A percentile compares a stretch with the other conserved stretches of the same genome.
Conservation (phyloP, 2,888 invertebrate species). For the Baccha elongata region DNA sequence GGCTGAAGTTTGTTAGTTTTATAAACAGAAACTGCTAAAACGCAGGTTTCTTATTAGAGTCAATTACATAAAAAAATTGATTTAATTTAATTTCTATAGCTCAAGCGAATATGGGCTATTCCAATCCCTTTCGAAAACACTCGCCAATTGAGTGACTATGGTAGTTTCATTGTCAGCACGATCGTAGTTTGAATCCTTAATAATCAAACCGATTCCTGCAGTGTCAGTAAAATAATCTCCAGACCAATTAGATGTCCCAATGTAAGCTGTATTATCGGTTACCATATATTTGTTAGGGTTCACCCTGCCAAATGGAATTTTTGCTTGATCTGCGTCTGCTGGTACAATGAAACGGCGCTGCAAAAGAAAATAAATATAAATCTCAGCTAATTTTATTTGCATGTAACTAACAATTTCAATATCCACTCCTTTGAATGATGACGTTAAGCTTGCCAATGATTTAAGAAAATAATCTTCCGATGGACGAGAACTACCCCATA, state of each 20-base stretch:
- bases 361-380: slow-evolving; percentile 66
- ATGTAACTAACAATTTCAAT: slow-evolving; percentile 89
- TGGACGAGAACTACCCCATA: slow-evolving; percentile 92
- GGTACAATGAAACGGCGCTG: slow-evolving; percentile 96
- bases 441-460: slow-evolving; percentile 88
- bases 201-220: slow-evolving; percentile 92
- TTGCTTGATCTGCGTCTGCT: slow-evolving; percentile 88
- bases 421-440: slow-evolving; percentile 86
- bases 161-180: slow-evolving; percentile 82
- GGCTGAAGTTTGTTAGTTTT: too few species aligned
- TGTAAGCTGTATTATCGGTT: slow-evolving; percentile 95
- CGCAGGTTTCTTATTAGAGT: background rate
- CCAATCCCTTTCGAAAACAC: slow-evolving; percentile 95
- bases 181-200: slow-evolving; percentile 82
- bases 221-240: slow-evolving; percentile 97
- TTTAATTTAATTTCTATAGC: slow-evolving; percentile 35
- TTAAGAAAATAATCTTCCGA: slow-evolving; percentile 91
- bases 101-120: slow-evolving; percentile 90
- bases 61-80: background rate
- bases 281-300: slow-evolving; percentile 99
- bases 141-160: slow-evolving; percentile 89
- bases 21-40: background rate
- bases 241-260: slow-evolving; percentile 99
- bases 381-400: slow-evolving; percentile 21
- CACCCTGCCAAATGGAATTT: slow-evolving; percentile 94